Conservation (phyloP, 2,888 invertebrate genomes). For the Parapristionchus giblindavisi region DNA sequence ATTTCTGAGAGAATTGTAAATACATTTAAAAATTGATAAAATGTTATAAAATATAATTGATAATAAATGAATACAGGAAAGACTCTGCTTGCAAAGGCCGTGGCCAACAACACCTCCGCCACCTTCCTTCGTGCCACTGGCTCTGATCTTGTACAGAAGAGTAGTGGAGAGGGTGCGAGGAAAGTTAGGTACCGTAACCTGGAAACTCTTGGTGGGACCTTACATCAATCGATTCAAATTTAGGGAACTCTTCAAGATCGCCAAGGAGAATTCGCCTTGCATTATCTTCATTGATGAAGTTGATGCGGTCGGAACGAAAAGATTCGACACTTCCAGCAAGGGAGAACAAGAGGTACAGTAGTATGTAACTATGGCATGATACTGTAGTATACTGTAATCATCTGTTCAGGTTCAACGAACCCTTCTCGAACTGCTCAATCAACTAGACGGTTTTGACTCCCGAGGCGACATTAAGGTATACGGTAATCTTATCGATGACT, state of each 20-base stretch:
- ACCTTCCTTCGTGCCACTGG: slow-evolving; percentile 98
- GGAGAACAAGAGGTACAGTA: slow-evolving; percentile 79
- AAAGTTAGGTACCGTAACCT: slow-evolving; percentile 79
- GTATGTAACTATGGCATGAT: neutral
- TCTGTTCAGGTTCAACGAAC: slow-evolving; percentile 94
- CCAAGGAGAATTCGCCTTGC: slow-evolving; percentile 73
- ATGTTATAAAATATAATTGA: slow-evolving; percentile 11
- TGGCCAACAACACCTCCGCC: slow-evolving; percentile 98
- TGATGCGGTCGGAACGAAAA: slow-evolving; percentile 97
- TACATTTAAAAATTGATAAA: too few relatives aligned
- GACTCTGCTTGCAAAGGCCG: slow-evolving; percentile 95
- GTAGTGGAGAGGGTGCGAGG: slow-evolving; percentile 95
- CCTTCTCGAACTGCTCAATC: slow-evolving; percentile 96
- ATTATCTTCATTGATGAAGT: slow-evolving; percentile 99
- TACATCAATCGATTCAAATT: slow-evolving; percentile 1
- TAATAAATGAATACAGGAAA: too few relatives aligned
- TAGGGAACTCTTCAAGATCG: slow-evolving; percentile 63
- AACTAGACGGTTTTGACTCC: slow-evolving; percentile 96
- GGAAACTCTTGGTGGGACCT: slow-evolving; percentile 4
- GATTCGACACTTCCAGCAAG: slow-evolving; percentile 95
- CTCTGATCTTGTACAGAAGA: slow-evolving; percentile 97
- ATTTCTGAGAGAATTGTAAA: too few relatives aligned
- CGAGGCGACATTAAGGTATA: slow-evolving; percentile 91
- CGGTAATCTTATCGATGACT: neutral
- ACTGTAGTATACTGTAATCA: neutral